Evolutionary conservation across 2,888 invertebrate genomes (phyloP).

Genomic region (Tetragonula carbonaria): DNA sequence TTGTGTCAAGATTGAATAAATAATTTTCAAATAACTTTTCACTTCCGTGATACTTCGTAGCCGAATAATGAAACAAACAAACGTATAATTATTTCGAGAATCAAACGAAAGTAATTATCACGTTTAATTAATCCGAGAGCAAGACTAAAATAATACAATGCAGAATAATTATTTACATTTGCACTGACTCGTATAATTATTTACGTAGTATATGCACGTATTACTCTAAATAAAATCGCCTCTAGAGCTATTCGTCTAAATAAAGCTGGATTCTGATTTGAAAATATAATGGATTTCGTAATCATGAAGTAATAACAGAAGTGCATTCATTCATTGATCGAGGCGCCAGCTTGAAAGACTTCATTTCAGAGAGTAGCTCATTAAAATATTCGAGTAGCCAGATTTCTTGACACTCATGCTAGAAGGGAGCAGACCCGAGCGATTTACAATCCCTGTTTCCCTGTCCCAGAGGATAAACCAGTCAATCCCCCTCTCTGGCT

Average conservation of each 20-base stretch:
- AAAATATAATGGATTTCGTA: constrained; percentile 2
- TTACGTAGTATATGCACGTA: no score
- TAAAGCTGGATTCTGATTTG: background rate
- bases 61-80: no score
- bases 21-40: no score
- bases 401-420: constrained; percentile 8
- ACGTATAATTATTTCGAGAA: no score
- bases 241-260: background rate
- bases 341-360: background rate
- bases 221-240: no score
- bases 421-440: constrained; percentile 15
- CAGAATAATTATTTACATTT: no score
- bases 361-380: background rate
- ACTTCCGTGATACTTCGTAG: no score
- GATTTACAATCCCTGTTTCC: constrained; percentile 16
- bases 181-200: no score
- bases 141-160: no score
- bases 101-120: no score
- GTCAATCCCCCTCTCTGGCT: background rate
- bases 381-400: background rate
- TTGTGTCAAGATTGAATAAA: no score
- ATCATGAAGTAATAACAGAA: background rate
- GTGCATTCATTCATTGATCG: constrained; percentile 6
- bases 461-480: constrained; percentile 4
- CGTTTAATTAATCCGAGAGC: no score